phyloP scores from a whole-genome alignment of 2,888 invertebrate species.

The Acleris cristana region DNA sequence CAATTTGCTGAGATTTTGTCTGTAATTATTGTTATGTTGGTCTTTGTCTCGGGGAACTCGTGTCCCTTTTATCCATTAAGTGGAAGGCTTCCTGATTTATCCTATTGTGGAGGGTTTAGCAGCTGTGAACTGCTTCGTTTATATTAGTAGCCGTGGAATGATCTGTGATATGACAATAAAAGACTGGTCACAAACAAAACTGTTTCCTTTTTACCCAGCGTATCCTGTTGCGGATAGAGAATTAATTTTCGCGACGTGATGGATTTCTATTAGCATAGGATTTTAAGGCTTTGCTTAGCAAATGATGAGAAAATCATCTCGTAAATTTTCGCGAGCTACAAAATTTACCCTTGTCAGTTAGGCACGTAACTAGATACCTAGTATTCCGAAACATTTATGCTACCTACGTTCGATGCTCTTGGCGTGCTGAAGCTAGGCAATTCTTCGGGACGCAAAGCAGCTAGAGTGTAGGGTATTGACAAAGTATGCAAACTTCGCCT shows the following conservation, averaged over 20 bases:
- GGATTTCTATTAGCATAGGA: too few species aligned
- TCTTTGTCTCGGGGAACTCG: slow-evolving; percentile 21
- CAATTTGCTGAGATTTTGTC: slow-evolving; percentile 13
- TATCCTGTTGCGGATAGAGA: slow-evolving; percentile 53
- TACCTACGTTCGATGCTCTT: not conserved
- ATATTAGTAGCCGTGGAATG: slow-evolving; percentile 46
- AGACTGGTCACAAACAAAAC: slow-evolving; percentile 70
- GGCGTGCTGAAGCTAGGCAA: slow-evolving; percentile 3
- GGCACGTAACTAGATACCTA: not conserved
- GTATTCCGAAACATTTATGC: not conserved
- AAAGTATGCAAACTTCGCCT: not conserved
- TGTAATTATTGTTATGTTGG: slow-evolving; percentile 27
- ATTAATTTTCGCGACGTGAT: slow-evolving; percentile 10
- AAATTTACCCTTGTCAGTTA: not conserved
- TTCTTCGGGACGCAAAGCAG: slow-evolving; percentile 4
- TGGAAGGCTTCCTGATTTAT: slow-evolving; percentile 37
- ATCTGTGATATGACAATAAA: slow-evolving; percentile 78
- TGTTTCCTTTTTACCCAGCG: slow-evolving; percentile 79
- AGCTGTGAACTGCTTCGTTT: slow-evolving; percentile 62
- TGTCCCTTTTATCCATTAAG: slow-evolving; percentile 27
- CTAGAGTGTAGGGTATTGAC: slow-evolving; percentile 16
- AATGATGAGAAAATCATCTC: too few species aligned
- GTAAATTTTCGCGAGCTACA: not conserved
- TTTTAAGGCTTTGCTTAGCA: too few species aligned
- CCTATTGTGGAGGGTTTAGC: slow-evolving; percentile 49